phyloP scores from a whole-genome alignment of 2,888 invertebrate genomes.

The Erynnis tages region DNA sequence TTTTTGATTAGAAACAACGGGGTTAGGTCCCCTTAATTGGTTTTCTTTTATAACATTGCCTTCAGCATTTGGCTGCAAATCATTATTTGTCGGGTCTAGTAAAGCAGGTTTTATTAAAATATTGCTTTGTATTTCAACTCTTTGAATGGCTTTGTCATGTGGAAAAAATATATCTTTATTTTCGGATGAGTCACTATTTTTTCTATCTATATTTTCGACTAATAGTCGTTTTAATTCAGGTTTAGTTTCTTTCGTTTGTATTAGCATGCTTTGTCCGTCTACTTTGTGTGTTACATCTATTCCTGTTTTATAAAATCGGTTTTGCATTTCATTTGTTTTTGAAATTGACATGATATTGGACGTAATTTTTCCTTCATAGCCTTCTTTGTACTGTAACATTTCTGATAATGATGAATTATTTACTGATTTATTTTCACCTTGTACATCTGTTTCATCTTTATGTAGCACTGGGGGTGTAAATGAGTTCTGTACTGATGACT shows the following conservation, averaged over 20 bases:
- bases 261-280: too few relatives aligned
- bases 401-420: background rate
- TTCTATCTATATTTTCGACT: too few relatives aligned
- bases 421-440: background rate
- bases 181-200: too few relatives aligned
- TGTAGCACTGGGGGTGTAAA: background rate
- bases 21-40: slow-evolving; percentile 54
- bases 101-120: slow-evolving; percentile 63
- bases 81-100: slow-evolving; percentile 42
- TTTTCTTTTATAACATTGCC: slow-evolving; percentile 58
- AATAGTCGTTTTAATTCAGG: too few relatives aligned
- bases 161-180: too few relatives aligned
- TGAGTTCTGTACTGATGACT: background rate
- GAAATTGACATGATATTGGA: background rate
- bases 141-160: too few relatives aligned
- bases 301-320: background rate
- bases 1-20: slow-evolving; percentile 44
- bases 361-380: background rate
- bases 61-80: slow-evolving; percentile 47
- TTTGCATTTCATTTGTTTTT: background rate
- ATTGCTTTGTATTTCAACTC: slow-evolving; percentile 72
- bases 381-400: slow-evolving; percentile 38
- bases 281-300: background rate
- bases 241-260: too few relatives aligned
- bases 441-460: background rate